Evolutionary conservation across 2,888 invertebrate genomes (phyloP).

Genomic region (Dione juno): DNA sequence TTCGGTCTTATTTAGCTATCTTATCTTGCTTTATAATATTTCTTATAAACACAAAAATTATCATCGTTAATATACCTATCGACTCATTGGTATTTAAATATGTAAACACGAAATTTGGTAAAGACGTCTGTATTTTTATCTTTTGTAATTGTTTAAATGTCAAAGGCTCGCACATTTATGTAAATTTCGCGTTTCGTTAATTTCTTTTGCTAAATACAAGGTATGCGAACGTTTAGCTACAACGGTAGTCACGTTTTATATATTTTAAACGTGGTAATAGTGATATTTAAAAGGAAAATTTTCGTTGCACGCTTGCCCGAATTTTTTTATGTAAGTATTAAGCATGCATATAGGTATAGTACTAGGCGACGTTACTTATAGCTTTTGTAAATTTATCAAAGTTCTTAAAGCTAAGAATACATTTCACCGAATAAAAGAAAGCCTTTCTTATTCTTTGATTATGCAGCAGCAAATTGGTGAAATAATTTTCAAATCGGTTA

Average conservation of each 20-base stretch:
- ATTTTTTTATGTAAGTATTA: not conserved
- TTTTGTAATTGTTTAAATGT: not conserved
- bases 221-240: not conserved
- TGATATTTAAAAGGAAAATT: not conserved
- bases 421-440: too few relatives aligned
- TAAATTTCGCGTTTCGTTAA: not conserved
- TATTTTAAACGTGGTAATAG: not conserved
- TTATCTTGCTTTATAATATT: not conserved
- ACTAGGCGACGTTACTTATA: too few relatives aligned
- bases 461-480: too few relatives aligned
- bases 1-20: too few relatives aligned
- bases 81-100: not conserved
- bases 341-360: not conserved
- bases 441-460: too few relatives aligned
- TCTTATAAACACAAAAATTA: not conserved
- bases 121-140: slow-evolving; percentile 2
- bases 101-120: not conserved
- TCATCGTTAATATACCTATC: not conserved
- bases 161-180: slow-evolving; percentile 8
- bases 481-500: too few relatives aligned
- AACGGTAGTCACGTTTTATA: not conserved
- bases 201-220: not conserved
- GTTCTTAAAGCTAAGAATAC: too few relatives aligned
- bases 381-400: too few relatives aligned
- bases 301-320: not conserved